Percentiles rank a stretch among this genome's conserved stretches.
Conservation (phyloP, 2,888 invertebrate genomes). For the Rhingia campestris region DNA sequence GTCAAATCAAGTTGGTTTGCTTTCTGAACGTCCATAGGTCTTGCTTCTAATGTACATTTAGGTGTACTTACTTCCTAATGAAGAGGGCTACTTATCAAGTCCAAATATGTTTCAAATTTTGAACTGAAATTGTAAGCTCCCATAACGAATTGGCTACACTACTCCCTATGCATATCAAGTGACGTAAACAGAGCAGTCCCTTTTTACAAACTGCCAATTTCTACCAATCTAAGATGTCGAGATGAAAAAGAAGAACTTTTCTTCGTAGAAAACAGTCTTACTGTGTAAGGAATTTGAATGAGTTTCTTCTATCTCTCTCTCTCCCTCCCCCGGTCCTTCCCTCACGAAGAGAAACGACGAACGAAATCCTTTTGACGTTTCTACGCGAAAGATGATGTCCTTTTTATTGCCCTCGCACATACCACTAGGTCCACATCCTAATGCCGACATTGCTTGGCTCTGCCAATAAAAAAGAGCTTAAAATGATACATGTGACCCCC, state of each 20-base stretch:
- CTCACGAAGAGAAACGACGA: background rate
- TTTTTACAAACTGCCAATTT: conserved; percentile 20
- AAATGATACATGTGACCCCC: conserved; percentile 68
- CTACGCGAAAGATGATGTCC: conserved; percentile 46
- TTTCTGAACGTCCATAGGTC: too few species aligned
- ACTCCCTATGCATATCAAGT: conserved; percentile 42
- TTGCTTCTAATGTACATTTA: too few species aligned
- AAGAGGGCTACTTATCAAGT: conserved; percentile 20
- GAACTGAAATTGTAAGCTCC: conserved; percentile 49
- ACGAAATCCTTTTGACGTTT: conserved; percentile 36
- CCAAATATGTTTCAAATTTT: conserved; percentile 32
- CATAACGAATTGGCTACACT: conserved; percentile 54
- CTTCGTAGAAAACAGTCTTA: conserved; percentile 11
- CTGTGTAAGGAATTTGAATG: conserved; percentile 61
- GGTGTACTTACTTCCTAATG: background rate
- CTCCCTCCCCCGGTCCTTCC: background rate
- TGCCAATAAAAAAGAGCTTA: conserved; percentile 69
- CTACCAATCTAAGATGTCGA: conserved; percentile 31
- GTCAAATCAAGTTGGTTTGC: too few species aligned
- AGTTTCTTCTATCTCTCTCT: background rate
- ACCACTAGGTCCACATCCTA: conserved; percentile 31
- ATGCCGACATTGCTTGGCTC: conserved; percentile 50
- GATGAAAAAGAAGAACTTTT: conserved; percentile 5
- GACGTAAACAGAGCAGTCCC: conserved; percentile 11
- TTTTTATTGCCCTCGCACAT: conserved; percentile 59